Evolutionary conservation across 2,888 invertebrate species (phyloP), one percentile per base, ranked within the genome.

Genomic region (Acanthosepion pharaonis): DNA sequence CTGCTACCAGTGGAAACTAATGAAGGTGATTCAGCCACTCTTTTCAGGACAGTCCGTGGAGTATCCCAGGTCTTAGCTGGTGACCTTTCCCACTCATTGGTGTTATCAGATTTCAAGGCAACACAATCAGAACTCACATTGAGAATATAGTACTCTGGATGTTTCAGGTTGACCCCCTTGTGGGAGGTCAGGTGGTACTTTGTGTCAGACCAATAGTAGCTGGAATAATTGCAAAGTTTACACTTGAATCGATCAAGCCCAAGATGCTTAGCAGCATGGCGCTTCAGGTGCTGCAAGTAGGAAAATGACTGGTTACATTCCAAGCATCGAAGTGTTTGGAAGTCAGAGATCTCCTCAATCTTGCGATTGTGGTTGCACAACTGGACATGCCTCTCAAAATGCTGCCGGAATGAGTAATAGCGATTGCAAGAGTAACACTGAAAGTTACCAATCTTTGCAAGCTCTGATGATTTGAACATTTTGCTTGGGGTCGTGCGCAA

Each of bases 321-420:
- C 64, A 94, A 55, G 33, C 94, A 94, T 48, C 64, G 64, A 48
- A 94, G 64, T 18, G 55, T 33, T 33, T 94, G 33, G n/a, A 94
- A 64, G 42, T 94, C 94, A 48, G 64, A 33, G 15, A 94, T 94
- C 33, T 94, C 64, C 55, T 94, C 64, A 94, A 94, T 94, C 28
- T 55, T 94, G n/a, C 64, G 59, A 64, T 94, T 94, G 20, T 94
- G 59, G 51, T 53, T 94, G 55, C 94, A 94, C 23, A 94, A 33
- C 28, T 48, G 55, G 33, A 94, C 94, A 64, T 94, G 94, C n/a
- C 94, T 64, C 33, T 94, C 64, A 94, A 94, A 94, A 94, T 94
- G 94, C 25, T 94, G 94, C 94, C 64, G 55, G 33, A 94, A 53
- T 42, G 64, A 64, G 94, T 64, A 94, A 53, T 93, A 93, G 20